A percentile compares a stretch with the other conserved stretches of the same genome.
Evolutionary conservation across 2,797 vertebrate genomes (phyloP).

Genomic region (Helicolenus hilgendorfi): DNA sequence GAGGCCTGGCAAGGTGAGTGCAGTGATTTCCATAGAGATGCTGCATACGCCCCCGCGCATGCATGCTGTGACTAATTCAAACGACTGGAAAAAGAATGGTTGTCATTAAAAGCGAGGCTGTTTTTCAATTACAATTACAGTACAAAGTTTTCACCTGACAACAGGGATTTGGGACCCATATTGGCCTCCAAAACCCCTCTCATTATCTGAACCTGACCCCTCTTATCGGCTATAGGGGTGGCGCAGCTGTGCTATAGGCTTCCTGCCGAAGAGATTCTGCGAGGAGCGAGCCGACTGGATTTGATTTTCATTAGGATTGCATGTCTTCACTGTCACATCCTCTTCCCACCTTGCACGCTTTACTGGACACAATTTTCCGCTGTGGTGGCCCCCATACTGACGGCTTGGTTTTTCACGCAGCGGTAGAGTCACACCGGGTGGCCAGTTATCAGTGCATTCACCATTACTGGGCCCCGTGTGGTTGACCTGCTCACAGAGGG

Average conservation of each 20-base stretch:
- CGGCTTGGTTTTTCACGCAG: slow-evolving; percentile 74
- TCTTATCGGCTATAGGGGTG: slow-evolving; percentile 55
- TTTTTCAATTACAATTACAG: slow-evolving; percentile 3
- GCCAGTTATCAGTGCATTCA: slow-evolving; percentile 80
- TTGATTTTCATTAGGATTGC: slow-evolving; percentile 91
- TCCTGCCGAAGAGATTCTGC: slow-evolving; percentile 41
- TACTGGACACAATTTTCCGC: slow-evolving; percentile 90
- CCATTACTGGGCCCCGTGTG: slow-evolving; percentile 50
- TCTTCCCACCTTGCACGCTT: slow-evolving; percentile 84
- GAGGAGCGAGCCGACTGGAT: slow-evolving; percentile 75
- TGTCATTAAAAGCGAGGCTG: not conserved
- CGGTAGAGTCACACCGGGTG: slow-evolving; percentile 71
- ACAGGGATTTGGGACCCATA: not conserved
- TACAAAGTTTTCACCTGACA: slow-evolving; percentile 1
- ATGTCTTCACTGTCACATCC: slow-evolving; percentile 87
- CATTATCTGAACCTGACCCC: slow-evolving; percentile 56
- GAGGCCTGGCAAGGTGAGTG: slow-evolving; percentile 16
- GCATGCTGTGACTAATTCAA: slow-evolving; percentile 14
- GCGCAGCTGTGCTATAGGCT: slow-evolving; percentile 32
- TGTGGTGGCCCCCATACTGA: slow-evolving; percentile 76
- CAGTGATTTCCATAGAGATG: slow-evolving; percentile 45
- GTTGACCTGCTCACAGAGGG: slow-evolving; percentile 71
- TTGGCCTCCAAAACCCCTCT: not conserved
- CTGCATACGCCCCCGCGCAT: not conserved
- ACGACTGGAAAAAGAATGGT: slow-evolving; percentile 6